Evolutionary conservation across 2,113 vertebrate species (phyloP), one percentile per base, ranked within the genome.

Genomic region (Gavialis gangeticus): DNA sequence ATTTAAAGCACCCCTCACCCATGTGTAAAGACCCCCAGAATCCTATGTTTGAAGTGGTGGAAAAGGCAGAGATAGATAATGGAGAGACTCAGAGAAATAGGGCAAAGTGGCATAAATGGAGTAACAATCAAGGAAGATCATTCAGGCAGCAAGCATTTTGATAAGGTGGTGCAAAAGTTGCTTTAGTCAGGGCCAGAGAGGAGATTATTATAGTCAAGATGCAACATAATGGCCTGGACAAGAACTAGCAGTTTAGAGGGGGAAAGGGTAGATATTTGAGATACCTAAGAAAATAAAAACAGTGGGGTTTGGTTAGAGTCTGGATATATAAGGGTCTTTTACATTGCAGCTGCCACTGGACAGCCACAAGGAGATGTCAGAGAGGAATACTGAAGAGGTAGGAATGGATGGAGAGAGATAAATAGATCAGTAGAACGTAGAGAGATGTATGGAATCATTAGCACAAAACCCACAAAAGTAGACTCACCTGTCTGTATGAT

Each of bases 61-160:
- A 46, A 73, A 73, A 25, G 22, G 69, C 34, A 73, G 34, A 73
- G 21, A 19, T 6, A 73, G 22, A 46, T 46, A 46, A 7, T 12
- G 87, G 63, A 84, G 82, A 13, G 58, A 91, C 9, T 71, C 75
- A 24, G 27, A 91, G 55, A 75, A 82, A 34, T 79, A 37, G 87
- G 22, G 7, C 3, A 12, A 56, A 4, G 9, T 91, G 54, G 30
- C 2, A 3, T 79, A 79, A 83, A 2, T 83, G 80, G 57, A 87
- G 54, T 13, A 83, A 3, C 27, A 30, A 92, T 10, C 34, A 77
- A 79, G 27, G 14, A 46, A 82, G 89, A 77, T 82, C 0, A 84
- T 85, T 96, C 91, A 87, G 82, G 55, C 37, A 62, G 60, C 12
- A 2, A 3, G 8, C 81, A 62, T 84, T 89, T 92, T 66, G 69